Evolutionary conservation across 2,113 vertebrate genomes (phyloP).

Genomic region (Campylomormyrus numenius): DNA sequence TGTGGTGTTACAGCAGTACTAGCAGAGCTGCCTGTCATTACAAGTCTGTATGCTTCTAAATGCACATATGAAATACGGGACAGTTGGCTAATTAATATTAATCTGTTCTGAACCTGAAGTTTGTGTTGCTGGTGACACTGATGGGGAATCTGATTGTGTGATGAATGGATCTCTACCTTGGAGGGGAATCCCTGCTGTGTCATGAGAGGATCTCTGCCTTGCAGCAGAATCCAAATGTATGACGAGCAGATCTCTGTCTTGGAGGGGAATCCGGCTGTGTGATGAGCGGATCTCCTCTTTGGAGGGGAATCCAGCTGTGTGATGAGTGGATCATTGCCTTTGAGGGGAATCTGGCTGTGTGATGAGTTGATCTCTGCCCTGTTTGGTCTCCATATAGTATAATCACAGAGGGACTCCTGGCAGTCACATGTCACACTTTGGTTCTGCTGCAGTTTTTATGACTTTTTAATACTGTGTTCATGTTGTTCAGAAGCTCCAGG

Average conservation of each 20-base stretch:
- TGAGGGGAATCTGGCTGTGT: neutral
- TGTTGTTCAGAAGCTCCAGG: neutral
- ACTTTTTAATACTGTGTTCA: neutral
- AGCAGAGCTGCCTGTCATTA: neutral
- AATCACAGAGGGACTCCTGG: neutral
- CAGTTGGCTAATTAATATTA: neutral
- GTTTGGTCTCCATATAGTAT: neutral
- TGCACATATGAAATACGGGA: neutral
- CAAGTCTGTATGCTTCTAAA: neutral
- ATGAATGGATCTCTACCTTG: neutral
- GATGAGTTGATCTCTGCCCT: neutral
- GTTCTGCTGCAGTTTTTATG: neutral
- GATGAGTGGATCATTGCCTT: neutral
- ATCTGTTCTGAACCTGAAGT: neutral
- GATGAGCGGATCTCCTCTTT: neutral
- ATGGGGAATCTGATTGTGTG: neutral
- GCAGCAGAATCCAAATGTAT: neutral
- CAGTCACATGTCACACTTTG: neutral
- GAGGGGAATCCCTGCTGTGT: neutral
- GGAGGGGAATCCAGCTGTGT: neutral
- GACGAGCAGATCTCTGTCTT: neutral
- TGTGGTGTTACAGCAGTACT: neutral
- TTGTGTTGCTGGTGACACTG: neutral
- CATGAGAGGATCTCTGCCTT: neutral
- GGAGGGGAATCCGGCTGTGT: neutral